Evolutionary conservation across 2,113 vertebrate genomes (phyloP).

Genomic region (Hippocampus mohnikei): DNA sequence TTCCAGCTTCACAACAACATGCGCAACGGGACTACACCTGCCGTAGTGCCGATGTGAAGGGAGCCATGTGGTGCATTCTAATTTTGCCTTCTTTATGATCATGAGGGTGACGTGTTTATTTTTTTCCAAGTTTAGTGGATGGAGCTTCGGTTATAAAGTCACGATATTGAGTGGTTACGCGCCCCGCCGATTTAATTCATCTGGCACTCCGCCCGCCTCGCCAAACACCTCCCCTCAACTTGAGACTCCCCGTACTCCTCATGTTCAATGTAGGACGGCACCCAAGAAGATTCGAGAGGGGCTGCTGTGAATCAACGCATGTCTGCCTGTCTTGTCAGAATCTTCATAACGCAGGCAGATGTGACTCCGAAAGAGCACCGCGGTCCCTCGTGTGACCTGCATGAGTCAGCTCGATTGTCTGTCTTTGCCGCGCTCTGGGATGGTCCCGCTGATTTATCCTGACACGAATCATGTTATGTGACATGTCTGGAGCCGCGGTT

Average conservation of each 20-base stretch:
- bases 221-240: conserved; percentile 33
- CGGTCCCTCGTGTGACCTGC: conserved; percentile 22
- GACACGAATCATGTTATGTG: conserved; percentile 52
- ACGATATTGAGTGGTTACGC: background rate
- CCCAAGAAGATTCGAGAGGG: conserved; percentile 38
- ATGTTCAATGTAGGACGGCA: conserved; percentile 48
- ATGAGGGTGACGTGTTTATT: too few species aligned
- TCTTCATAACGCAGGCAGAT: conserved; percentile 51
- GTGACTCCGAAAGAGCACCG: conserved; percentile 36
- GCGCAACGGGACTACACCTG: too few species aligned
- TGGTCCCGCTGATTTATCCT: conserved; percentile 41
- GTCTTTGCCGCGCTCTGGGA: conserved; percentile 25
- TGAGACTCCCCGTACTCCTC: conserved; percentile 17
- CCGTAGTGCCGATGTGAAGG: too few species aligned
- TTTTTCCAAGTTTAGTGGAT: too few species aligned
- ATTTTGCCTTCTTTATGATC: too few species aligned
- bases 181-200: background rate
- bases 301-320: conserved; percentile 55
- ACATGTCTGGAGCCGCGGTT: conserved; percentile 46
- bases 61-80: too few species aligned
- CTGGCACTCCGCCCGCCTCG: background rate
- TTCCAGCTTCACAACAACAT: too few species aligned
- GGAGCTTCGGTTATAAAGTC: background rate
- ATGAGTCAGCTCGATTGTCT: conserved; percentile 38
- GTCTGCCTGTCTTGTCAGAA: conserved; percentile 41